Evolutionary conservation across 2,888 invertebrate genomes (phyloP).

Genomic region (Chloroclystis v-ata): DNA sequence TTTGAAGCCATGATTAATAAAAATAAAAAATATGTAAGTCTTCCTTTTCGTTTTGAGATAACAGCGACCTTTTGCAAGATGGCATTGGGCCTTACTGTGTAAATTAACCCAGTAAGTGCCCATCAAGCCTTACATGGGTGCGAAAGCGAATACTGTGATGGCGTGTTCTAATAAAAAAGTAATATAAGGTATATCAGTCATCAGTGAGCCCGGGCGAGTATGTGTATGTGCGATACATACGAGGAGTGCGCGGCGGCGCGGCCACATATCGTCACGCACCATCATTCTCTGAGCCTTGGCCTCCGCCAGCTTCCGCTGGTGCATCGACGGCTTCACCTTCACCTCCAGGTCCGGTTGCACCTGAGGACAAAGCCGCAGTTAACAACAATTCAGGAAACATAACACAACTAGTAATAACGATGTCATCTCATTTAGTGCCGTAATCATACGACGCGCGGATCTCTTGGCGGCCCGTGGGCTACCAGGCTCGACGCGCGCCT

Average conservation of each 20-base stretch:
- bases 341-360: conserved; percentile 94
- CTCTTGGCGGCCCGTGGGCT: conserved; percentile 55
- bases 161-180: no score
- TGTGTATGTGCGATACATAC: conserved; percentile 39
- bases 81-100: no score
- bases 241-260: conserved; percentile 81
- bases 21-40: no score
- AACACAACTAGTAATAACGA: no score
- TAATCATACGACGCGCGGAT: conserved; percentile 65
- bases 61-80: no score
- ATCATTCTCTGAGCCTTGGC: conserved; percentile 90
- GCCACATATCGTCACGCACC: conserved; percentile 83
- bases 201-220: neutral
- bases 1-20: no score
- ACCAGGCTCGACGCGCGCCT: conserved; percentile 69
- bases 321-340: conserved; percentile 95
- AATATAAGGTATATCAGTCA: no score
- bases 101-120: no score
- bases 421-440: conserved; percentile 60
- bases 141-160: no score
- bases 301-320: conserved; percentile 87
- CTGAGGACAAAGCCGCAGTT: conserved; percentile 42
- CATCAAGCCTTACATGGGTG: no score
- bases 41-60: no score
- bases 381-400: no score